Base-by-base conservation (phyloP, 2,888 invertebrate genomes). In the Euspilapteryx auroguttella region DNA sequence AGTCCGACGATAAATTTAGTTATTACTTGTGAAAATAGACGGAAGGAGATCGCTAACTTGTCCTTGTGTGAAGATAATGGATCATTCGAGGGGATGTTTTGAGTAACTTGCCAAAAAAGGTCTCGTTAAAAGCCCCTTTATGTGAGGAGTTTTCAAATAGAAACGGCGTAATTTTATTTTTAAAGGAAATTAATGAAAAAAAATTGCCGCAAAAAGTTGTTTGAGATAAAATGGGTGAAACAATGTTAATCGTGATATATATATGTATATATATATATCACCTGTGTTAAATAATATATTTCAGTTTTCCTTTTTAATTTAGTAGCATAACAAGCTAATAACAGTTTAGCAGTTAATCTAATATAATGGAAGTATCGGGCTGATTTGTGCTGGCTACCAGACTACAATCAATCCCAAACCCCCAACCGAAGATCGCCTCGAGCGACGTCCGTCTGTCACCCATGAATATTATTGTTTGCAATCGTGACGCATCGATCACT, bases 1-100 rank as follows among this genome's bases (percentile, higher is more conserved):
- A 73, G 64, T 71, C 71, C 61, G 55, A 56, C 73, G 71, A 75
- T 73, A 75, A 75, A 75, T 75, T 73, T 63, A 71, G 75, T 73
- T 75, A 75, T 75, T 75, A 71, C 73, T 73, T 71, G 69, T 69
- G 69, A 73, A 75, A 75, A 75, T 73, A 73, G 68, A 69, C 62
- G 71, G 59, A 69, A 71, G 63, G 59, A 68, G 71, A 73, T 73
- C 66, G 69, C 68, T 69, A 73, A 73, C 75, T 75, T 71, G 73
- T 73, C 66, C 57, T 63, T 59, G 62, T 56, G 64, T 65, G 64
- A 52, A 61, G 66, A 71, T 73, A 75, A 73, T 73, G 73, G 73
- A 69, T 73, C 71, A 73, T 73, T 69, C 64, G 52, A 54, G 55
- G 55, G 61, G 54, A 47, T 61, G 58, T 64, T 68, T 65, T 66